Percentiles rank a stretch among this genome's conserved stretches.
phyloP scores from a whole-genome alignment of 2,888 invertebrate genomes.

The Xestia xanthographa region DNA sequence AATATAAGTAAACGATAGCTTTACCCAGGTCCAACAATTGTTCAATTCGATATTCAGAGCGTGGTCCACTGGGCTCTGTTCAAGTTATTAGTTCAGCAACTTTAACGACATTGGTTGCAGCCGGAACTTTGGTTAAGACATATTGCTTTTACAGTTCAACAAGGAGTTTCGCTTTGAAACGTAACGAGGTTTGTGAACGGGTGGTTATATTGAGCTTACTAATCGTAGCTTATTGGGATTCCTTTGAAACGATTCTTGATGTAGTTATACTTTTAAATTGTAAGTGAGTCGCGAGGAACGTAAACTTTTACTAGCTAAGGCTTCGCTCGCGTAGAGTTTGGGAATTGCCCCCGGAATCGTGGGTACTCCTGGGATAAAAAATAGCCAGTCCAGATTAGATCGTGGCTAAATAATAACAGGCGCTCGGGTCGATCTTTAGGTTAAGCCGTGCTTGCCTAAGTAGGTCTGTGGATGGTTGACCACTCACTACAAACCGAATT shows the following conservation, averaged over 20 bases:
- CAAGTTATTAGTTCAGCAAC: constrained; percentile 54
- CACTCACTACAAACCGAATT: no score
- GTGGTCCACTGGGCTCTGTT: constrained; percentile 20
- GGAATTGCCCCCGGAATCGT: background rate
- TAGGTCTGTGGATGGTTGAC: no score
- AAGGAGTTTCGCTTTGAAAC: constrained; percentile 25
- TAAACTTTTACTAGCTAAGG: no score
- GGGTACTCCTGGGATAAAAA: background rate
- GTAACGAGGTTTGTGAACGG: background rate
- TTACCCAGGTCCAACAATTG: constrained; percentile 16
- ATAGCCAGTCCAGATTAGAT: no score
- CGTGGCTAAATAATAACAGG: no score
- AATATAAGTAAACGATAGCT: background rate
- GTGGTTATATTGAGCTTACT: background rate
- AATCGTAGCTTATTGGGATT: constrained; percentile 1
- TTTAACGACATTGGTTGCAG: constrained; percentile 46
- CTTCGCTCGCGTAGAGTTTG: background rate
- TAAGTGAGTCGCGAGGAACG: background rate
- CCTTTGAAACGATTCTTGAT: background rate
- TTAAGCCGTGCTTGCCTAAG: no score
- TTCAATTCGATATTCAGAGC: constrained; percentile 42
- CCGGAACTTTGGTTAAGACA: constrained; percentile 36
- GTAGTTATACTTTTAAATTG: background rate
- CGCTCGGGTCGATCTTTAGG: no score
- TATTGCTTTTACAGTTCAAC: constrained; percentile 46